Evolutionary conservation across 2,797 vertebrate genomes (phyloP), one percentile per base, ranked within the genome.

Genomic region (Vipera latastei): DNA sequence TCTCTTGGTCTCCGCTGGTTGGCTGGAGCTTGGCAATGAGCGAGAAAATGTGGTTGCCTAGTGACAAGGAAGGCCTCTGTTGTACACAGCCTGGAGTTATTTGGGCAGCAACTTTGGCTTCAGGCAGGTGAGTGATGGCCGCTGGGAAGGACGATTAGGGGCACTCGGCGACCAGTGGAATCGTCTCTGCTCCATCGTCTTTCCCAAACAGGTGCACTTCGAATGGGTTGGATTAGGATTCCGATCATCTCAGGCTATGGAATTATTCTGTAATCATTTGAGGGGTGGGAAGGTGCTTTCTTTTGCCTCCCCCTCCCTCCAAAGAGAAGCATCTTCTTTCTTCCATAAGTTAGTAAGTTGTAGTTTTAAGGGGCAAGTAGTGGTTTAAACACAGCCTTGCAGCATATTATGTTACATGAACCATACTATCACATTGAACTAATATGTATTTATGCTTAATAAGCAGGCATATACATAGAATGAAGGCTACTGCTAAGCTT

Each of bases 11-110:
- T 16, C 3, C 32, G 18, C 86, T 89, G 57, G 6, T 93, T 93
- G 92, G 92, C 86, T 65, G 65, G n/a, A 14, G 86, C 63, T 53
- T 1, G 56, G 56, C 44, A 28, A 44, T 9, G 73, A 73, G 90
- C 57, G 86, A 26, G 69, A 53, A 55, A 48, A 57, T 6, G 51
- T 4, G 90, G 92, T 93, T 93, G 88, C 92, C 69, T 91, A 57
- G 87, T 20, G 92, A 93, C 69, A 26, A 1, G 8, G 28, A 56
- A 61, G 48, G 53, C 92, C 44, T 60, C 48, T 9, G 28, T 48
- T 28, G 28, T 65, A 87, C 55, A 92, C 73, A 89, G 11, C 11
- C 55, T 28, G 86, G 85, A 89, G 11, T 60, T 25, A 44, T 38
- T 51, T 8, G 8, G 2, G 7, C 28, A 53, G n/a, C 44, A 16